A percentile compares a stretch with the other conserved stretches of the same genome.
Evolutionary conservation across 2,888 invertebrate species (phyloP).

Genomic region (Eilema caniola): DNA sequence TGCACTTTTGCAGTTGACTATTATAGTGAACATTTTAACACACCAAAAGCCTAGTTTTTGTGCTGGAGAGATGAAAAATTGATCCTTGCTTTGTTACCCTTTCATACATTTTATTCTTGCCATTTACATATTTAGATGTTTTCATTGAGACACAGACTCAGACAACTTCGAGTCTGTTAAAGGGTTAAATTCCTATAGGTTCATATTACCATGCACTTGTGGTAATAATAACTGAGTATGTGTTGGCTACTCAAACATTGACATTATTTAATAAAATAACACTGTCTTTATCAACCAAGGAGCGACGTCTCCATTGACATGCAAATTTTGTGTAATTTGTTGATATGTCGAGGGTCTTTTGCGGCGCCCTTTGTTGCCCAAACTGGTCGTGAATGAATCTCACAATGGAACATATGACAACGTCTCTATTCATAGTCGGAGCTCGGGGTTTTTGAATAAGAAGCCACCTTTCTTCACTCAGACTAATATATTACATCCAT

Average conservation of each 20-base stretch:
- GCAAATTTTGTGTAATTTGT: slow-evolving; percentile 85
- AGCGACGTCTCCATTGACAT: slow-evolving; percentile 75
- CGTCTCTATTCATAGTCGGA: slow-evolving; percentile 74
- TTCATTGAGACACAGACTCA: background rate
- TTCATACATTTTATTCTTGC: background rate
- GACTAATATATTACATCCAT: slow-evolving; percentile 74
- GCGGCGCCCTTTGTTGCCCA: slow-evolving; percentile 78
- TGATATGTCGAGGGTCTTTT: slow-evolving; percentile 85
- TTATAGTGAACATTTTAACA: background rate
- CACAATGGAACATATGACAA: slow-evolving; percentile 81
- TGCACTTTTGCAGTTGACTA: background rate
- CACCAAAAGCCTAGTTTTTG: too few species aligned
- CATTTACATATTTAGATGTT: background rate
- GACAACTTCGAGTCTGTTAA: background rate
- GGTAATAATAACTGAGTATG: slow-evolving; percentile 57
- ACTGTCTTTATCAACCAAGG: slow-evolving; percentile 72
- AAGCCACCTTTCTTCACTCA: slow-evolving; percentile 62
- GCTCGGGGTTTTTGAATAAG: slow-evolving; percentile 62
- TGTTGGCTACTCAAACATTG: slow-evolving; percentile 69
- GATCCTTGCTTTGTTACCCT: background rate
- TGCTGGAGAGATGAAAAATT: background rate
- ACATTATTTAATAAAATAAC: slow-evolving; percentile 76
- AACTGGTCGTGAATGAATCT: slow-evolving; percentile 74
- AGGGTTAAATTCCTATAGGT: background rate
- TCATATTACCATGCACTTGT: background rate